These are phyloP conservation scores for Athrips mouffetella DNA, from an alignment of 2,888 invertebrate genomes.

Conservation along the genomic window DNA sequence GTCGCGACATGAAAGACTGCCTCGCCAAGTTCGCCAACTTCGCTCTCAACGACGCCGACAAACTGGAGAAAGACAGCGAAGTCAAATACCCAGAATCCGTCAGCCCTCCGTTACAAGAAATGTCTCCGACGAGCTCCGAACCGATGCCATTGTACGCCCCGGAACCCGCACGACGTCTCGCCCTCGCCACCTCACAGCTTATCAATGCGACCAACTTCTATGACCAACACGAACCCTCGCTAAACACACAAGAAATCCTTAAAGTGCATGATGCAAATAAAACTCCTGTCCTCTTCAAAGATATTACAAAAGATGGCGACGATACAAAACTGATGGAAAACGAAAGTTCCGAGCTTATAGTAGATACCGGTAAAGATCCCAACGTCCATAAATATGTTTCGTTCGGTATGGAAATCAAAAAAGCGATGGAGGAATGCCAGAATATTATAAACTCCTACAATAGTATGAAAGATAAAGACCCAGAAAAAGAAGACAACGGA, in stretches of 20 bases:
- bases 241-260: conserved; percentile 38
- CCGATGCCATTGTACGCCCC: conserved; percentile 51
- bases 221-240: conserved; percentile 33
- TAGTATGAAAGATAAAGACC: conserved; percentile 44
- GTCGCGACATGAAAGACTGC: conserved; percentile 64
- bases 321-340: conserved; percentile 27
- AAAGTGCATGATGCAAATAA: conserved; percentile 51
- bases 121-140: conserved; percentile 60
- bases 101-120: conserved; percentile 66
- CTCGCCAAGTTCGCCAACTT: conserved; percentile 62
- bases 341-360: conserved; percentile 23
- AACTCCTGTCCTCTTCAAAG: conserved; percentile 37
- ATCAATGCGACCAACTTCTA: too few species aligned
- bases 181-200: too few species aligned
- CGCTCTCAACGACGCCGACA: conserved; percentile 42
- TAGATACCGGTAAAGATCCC: conserved; percentile 40
- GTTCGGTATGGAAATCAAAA: conserved; percentile 66
- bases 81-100: conserved; percentile 59
- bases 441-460: conserved; percentile 67
- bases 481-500: conserved; percentile 38
- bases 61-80: conserved; percentile 29
- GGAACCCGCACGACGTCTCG: neutral
- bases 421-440: conserved; percentile 71
- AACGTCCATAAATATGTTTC: conserved; percentile 62
- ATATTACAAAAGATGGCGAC: conserved; percentile 32